A percentile compares a stretch with the other conserved stretches of the same genome.
Conservation (phyloP, 2,888 invertebrate genomes). For the Empis livida region DNA sequence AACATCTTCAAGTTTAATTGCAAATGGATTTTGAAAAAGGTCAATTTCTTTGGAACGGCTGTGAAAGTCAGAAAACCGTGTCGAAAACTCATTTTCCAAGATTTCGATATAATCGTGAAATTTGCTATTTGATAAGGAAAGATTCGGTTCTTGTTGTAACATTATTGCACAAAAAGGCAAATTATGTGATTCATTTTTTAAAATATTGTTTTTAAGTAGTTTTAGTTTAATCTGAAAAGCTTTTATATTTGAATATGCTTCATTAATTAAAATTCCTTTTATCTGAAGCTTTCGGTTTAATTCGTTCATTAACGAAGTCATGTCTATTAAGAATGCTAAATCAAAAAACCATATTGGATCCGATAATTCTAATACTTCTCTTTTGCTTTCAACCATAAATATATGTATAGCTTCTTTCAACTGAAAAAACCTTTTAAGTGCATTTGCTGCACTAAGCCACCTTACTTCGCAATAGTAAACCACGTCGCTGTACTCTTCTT, state of each 20-base stretch:
- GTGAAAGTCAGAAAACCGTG: no score
- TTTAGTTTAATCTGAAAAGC: no score
- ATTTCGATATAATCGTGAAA: no score
- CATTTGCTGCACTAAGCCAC: conserved; percentile 2
- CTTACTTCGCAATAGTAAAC: conserved; percentile 1
- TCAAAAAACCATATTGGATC: conserved; percentile 1
- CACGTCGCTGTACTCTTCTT: not conserved
- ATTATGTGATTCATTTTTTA: no score
- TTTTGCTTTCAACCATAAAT: conserved; percentile 1
- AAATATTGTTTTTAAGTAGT: no score
- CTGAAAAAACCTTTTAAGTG: conserved; percentile 2
- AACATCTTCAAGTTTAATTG: conserved; percentile 2
- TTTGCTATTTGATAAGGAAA: no score
- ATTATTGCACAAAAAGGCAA: no score
- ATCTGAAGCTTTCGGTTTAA: conserved; percentile 2
- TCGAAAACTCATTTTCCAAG: no score
- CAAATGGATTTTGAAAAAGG: no score
- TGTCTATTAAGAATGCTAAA: conserved; percentile 1
- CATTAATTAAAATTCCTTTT: conserved; percentile 1
- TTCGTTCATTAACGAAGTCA: conserved; percentile 1
- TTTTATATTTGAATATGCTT: no score
- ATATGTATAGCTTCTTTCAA: conserved; percentile 1
- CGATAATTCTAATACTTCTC: conserved; percentile 1
- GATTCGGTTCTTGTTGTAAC: no score
- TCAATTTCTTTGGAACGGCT: no score